phyloP scores from a whole-genome alignment of 2,113 vertebrate species.

The Lichenostomus cassidix region DNA sequence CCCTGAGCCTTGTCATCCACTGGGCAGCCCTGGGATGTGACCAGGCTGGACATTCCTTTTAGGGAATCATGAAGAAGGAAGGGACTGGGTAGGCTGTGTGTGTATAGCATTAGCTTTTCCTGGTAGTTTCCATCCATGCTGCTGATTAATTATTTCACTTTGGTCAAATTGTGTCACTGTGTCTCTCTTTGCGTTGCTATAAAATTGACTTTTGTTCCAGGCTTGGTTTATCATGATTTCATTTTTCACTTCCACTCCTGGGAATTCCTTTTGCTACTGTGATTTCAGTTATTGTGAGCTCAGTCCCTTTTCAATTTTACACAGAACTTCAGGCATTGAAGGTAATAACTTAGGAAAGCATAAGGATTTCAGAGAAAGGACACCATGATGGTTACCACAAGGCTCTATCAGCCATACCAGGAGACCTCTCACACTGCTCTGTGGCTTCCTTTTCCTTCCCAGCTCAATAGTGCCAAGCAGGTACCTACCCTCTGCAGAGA shows the following conservation, averaged over 20 bases:
- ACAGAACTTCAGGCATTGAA: not conserved
- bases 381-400: not conserved
- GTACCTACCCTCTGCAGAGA: not conserved
- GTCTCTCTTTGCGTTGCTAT: not conserved
- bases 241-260: not conserved
- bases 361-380: not conserved
- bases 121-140: not conserved
- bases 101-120: not conserved
- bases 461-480: not conserved
- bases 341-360: not conserved
- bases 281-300: not conserved
- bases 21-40: not conserved
- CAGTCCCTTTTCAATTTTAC: not conserved
- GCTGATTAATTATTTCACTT: not conserved
- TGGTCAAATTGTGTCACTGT: not conserved
- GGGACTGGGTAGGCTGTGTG: not conserved
- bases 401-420: not conserved
- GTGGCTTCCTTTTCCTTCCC: not conserved
- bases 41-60: not conserved
- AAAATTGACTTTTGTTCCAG: not conserved
- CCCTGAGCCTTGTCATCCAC: not conserved
- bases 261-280: not conserved
- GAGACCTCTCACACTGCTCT: not conserved
- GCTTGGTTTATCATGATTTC: not conserved
- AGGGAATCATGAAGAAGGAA: not conserved